These are phyloP conservation scores for Lydus trimaculatus DNA, from an alignment of 2,888 invertebrate species.

Conservation along the genomic window DNA sequence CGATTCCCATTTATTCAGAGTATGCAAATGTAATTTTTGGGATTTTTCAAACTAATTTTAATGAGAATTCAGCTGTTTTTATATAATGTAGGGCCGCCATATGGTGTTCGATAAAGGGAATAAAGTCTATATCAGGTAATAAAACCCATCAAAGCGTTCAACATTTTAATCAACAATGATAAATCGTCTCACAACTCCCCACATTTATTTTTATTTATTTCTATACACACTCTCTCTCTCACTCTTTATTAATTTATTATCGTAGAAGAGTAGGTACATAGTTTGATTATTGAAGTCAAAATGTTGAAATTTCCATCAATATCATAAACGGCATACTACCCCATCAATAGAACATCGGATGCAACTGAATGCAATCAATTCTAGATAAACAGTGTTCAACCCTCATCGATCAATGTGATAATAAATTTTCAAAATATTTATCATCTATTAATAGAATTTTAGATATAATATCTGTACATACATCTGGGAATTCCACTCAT, in stretches of 20 bases:
- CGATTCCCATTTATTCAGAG: neutral
- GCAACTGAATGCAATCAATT: neutral
- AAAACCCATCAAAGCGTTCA: constrained; percentile 1
- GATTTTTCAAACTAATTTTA: neutral
- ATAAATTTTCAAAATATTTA: neutral
- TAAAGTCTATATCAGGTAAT: neutral
- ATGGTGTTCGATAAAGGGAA: neutral
- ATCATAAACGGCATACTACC: no score
- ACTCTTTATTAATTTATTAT: neutral
- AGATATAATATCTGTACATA: neutral
- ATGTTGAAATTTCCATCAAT: no score
- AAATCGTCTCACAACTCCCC: neutral
- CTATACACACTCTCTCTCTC: no score
- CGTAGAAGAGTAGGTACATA: no score
- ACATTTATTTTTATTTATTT: neutral
- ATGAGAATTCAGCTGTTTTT: no score
- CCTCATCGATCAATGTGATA: neutral
- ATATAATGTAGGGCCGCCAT: neutral
- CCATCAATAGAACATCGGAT: neutral
- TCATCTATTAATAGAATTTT: constrained; percentile 1
- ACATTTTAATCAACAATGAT: constrained; percentile 4
- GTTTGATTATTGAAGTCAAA: neutral
- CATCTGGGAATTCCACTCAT: neutral
- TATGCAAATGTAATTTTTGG: neutral
- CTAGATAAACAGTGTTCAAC: neutral